A percentile compares a stretch with the other conserved stretches of the same genome.
Conservation (phyloP, 2,888 invertebrate genomes). For the Pharmacophagus antenor region DNA sequence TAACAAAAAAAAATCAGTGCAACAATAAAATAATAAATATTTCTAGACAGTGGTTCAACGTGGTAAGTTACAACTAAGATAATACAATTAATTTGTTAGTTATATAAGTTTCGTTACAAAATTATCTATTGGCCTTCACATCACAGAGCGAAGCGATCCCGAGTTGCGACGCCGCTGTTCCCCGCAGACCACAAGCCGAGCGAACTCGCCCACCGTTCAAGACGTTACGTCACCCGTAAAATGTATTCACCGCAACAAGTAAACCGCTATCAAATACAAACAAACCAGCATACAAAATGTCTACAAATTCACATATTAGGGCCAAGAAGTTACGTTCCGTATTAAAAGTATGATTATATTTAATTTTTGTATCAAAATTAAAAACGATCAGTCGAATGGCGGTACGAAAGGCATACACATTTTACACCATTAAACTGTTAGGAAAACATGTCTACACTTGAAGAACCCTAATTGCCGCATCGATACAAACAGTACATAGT, state of each 20-base stretch:
- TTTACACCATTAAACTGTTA: neutral
- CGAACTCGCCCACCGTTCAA: slow-evolving; percentile 3
- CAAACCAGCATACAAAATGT: slow-evolving; percentile 25
- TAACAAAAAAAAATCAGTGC: slow-evolving; percentile 71
- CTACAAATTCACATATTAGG: slow-evolving; percentile 5
- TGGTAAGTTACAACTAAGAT: slow-evolving; percentile 73
- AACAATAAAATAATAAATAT: slow-evolving; percentile 80
- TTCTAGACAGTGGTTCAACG: slow-evolving; percentile 74
- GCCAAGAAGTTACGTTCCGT: neutral
- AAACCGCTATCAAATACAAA: slow-evolving; percentile 28
- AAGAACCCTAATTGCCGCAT: neutral
- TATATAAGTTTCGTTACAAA: slow-evolving; percentile 74
- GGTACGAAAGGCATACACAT: neutral
- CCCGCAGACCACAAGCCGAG: slow-evolving; percentile 29
- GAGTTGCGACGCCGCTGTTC: slow-evolving; percentile 43
- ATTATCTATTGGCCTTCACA: slow-evolving; percentile 78
- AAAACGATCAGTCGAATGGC: neutral
- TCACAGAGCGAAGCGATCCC: slow-evolving; percentile 75
- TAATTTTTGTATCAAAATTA: neutral
- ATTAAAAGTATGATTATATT: too few relatives aligned
- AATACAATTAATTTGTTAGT: slow-evolving; percentile 69
- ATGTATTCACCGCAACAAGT: slow-evolving; percentile 15
- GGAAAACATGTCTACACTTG: neutral
- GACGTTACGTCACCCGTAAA: neutral
- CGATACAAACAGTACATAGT: slow-evolving; percentile 10